Percentiles rank a stretch among this genome's conserved stretches.
These are phyloP conservation scores for Synaphobranchus kaupii DNA, from an alignment of 2,797 vertebrate species.

Conservation along the genomic window DNA sequence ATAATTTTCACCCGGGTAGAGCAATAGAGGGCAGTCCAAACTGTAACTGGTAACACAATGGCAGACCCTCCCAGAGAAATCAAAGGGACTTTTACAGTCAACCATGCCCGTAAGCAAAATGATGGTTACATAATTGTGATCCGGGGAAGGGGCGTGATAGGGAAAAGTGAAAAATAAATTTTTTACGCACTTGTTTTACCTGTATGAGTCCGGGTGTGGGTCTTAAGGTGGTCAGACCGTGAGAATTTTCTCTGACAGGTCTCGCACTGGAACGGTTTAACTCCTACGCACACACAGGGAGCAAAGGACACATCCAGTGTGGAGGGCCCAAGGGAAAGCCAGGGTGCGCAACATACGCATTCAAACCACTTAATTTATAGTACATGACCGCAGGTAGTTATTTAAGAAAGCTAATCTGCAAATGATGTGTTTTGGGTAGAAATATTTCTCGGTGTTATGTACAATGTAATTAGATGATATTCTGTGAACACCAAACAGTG, in stretches of 20 bases:
- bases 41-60: neutral
- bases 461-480: neutral
- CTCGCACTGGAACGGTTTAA: constrained; percentile 98
- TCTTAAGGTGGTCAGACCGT: constrained; percentile 98
- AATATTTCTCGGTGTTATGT: neutral
- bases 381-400: neutral
- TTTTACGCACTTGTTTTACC: constrained; percentile 99
- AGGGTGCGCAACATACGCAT: neutral
- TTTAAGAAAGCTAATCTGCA: neutral
- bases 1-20: neutral
- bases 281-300: constrained; percentile 76
- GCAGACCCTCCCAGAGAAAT: neutral
- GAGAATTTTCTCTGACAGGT: constrained; percentile 99
- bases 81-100: neutral
- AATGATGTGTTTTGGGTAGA: neutral
- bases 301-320: constrained; percentile 32
- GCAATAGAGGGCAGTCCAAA: neutral
- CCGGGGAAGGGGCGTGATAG: constrained; percentile 48
- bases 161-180: constrained; percentile 89
- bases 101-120: neutral
- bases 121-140: neutral
- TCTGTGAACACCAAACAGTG: too few relatives aligned
- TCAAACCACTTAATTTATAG: neutral
- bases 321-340: neutral
- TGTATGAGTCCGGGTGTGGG: constrained; percentile 99